Evolutionary conservation across 2,888 invertebrate species (phyloP).

Genomic region (Erebia aethiops): DNA sequence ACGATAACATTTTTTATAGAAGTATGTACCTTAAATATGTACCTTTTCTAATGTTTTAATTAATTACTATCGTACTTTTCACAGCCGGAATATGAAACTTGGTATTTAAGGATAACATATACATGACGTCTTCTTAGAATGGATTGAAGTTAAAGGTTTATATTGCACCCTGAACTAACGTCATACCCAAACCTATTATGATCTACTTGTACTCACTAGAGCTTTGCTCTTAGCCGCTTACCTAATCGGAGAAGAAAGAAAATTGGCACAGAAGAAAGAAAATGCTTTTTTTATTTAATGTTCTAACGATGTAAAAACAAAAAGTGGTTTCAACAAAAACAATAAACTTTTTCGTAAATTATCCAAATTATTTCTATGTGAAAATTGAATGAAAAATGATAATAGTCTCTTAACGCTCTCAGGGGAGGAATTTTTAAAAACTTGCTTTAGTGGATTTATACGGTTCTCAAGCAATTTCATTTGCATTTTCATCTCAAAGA

Average conservation of each 20-base stretch:
- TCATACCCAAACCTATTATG: no score
- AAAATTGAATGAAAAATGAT: conserved; percentile 1
- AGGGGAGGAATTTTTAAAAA: conserved; percentile 4
- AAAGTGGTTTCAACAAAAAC: not conserved
- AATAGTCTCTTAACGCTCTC: not conserved
- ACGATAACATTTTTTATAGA: no score
- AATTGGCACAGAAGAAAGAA: not conserved
- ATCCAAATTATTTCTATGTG: not conserved
- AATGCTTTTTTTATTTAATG: not conserved
- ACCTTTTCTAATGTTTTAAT: no score
- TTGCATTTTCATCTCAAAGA: conserved; percentile 20
- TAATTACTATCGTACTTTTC: no score
- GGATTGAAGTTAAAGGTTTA: no score
- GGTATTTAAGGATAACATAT: no score
- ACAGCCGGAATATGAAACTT: no score
- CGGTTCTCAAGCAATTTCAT: conserved; percentile 12
- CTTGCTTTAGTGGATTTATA: conserved; percentile 12
- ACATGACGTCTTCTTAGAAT: no score
- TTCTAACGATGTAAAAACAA: not conserved
- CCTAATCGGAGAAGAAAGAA: not conserved
- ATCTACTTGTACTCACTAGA: no score
- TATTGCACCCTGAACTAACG: no score
- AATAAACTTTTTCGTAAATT: not conserved
- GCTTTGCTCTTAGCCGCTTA: no score
- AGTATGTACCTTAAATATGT: no score